A percentile compares a stretch with the other conserved stretches of the same genome.
phyloP scores from a whole-genome alignment of 2,797 vertebrate genomes.

The Ambastaia sidthimunki region DNA sequence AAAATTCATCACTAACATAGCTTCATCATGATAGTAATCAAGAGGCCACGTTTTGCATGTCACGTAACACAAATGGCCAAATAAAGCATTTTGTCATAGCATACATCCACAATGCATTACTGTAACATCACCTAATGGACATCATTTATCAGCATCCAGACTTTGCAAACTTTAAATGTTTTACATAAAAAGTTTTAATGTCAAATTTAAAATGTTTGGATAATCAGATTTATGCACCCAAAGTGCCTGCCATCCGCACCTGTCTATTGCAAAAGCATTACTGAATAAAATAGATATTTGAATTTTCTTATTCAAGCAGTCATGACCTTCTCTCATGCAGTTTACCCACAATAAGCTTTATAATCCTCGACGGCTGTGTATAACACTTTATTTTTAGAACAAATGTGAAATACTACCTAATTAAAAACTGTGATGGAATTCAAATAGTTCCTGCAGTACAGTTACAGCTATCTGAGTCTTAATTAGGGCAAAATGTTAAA shows the following conservation, averaged over 20 bases:
- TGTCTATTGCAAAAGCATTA: not conserved
- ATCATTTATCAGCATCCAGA: slow-evolving; percentile 32
- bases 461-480: slow-evolving; percentile 55
- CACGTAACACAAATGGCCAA: not conserved
- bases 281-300: not conserved
- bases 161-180: slow-evolving; percentile 15
- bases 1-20: slow-evolving; percentile 15
- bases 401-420: slow-evolving; percentile 8
- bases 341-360: slow-evolving; percentile 60
- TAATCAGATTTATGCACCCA: not conserved
- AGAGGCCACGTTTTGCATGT: slow-evolving; percentile 5
- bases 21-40: not conserved
- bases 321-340: slow-evolving; percentile 53
- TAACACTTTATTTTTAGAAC: slow-evolving; percentile 25
- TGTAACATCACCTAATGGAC: slow-evolving; percentile 24
- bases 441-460: slow-evolving; percentile 31
- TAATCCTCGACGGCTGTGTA: slow-evolving; percentile 45
- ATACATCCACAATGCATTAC: slow-evolving; percentile 8
- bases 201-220: too few relatives aligned
- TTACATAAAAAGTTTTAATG: not conserved
- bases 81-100: slow-evolving; percentile 24
- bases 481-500: too few relatives aligned
- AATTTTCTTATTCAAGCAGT: not conserved
- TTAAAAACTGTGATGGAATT: slow-evolving; percentile 9
- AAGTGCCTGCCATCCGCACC: not conserved